Conservation (phyloP, 2,113 vertebrate species). For the Solenodon paradoxus region DNA sequence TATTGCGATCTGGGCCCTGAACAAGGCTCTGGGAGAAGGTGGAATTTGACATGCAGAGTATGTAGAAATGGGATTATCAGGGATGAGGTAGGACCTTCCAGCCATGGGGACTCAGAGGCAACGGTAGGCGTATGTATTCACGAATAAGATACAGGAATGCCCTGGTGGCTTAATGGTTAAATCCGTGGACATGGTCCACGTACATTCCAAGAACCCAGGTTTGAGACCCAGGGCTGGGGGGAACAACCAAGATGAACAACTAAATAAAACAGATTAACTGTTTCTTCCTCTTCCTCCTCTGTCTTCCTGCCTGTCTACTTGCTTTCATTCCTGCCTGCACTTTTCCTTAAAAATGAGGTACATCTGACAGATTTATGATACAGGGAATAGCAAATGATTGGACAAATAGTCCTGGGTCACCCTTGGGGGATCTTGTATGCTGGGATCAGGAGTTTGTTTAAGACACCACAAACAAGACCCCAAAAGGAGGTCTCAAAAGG, state of each 20-base stretch:
- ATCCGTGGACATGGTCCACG: too few species aligned
- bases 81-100: not conserved
- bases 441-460: not conserved
- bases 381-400: not conserved
- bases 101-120: not conserved
- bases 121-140: accelerated
- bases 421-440: not conserved
- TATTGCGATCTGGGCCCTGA: not conserved
- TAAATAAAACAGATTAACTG: too few species aligned
- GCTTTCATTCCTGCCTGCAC: too few species aligned
- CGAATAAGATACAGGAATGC: too few species aligned
- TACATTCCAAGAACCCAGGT: too few species aligned
- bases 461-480: not conserved
- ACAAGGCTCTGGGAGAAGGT: not conserved
- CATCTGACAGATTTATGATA: not conserved
- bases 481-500: not conserved
- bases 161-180: too few species aligned
- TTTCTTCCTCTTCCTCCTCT: too few species aligned
- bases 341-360: too few species aligned
- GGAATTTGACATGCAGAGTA: not conserved
- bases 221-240: too few species aligned
- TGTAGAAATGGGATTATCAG: not conserved
- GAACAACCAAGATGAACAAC: too few species aligned
- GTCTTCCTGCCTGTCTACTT: too few species aligned
- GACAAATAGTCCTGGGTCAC: not conserved